Conservation (phyloP, 2,888 invertebrate species). For the Cecidostiba fungosa region DNA sequence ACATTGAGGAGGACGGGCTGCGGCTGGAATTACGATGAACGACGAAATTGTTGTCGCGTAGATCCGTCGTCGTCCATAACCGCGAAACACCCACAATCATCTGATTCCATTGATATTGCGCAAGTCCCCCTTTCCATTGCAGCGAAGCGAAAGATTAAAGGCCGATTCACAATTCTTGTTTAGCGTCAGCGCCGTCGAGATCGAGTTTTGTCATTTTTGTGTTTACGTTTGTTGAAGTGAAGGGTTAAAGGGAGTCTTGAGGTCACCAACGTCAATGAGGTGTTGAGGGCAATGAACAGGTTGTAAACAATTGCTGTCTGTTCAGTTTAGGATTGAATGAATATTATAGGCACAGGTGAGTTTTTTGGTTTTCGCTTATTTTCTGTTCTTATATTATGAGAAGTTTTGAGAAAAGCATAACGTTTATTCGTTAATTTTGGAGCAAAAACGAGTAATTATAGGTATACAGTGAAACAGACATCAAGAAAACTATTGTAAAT, state of each 20-base stretch:
- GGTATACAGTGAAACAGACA: not conserved
- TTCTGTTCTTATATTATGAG: no score
- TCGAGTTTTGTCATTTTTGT: no score
- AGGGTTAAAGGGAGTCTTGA: no score
- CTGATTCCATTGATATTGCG: slow-evolving; percentile 61
- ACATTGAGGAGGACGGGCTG: slow-evolving; percentile 11
- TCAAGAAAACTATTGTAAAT: no score
- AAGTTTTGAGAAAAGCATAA: not conserved
- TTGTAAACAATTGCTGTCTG: not conserved
- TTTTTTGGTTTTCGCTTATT: no score
- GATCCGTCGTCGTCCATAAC: slow-evolving; percentile 60
- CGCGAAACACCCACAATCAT: slow-evolving; percentile 64
- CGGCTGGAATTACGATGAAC: slow-evolving; percentile 17
- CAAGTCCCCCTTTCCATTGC: slow-evolving; percentile 48
- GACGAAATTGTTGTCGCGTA: slow-evolving; percentile 40
- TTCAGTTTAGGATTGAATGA: not conserved
- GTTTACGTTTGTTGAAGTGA: no score
- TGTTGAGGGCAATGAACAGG: not conserved
- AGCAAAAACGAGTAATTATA: not conserved
- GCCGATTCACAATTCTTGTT: slow-evolving; percentile 3
- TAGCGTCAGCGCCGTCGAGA: no score
- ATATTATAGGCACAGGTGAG: no score
- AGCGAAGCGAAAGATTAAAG: slow-evolving; percentile 32
- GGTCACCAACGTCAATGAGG: not conserved
- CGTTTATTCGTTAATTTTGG: not conserved